These are phyloP conservation scores for Perognathus longimembris DNA, from an alignment of 2,113 vertebrate genomes.

Conservation along the genomic window DNA sequence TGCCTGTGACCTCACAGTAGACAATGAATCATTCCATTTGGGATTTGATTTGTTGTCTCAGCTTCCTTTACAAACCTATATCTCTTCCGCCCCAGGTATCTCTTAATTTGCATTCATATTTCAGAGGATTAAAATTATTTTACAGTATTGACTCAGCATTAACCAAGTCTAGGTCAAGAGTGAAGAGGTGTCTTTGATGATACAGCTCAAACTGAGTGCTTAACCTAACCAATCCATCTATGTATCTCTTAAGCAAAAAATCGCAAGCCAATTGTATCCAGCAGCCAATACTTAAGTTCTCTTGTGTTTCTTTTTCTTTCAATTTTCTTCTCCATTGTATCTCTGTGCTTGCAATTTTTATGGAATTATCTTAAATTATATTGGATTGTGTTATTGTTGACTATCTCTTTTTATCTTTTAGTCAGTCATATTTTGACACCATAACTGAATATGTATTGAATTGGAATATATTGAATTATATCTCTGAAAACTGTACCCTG, in stretches of 20 bases:
- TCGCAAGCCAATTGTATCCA: neutral
- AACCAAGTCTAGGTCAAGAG: neutral
- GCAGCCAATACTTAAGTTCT: neutral
- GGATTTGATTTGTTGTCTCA: neutral
- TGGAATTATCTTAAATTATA: neutral
- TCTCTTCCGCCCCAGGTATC: neutral
- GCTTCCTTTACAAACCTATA: neutral
- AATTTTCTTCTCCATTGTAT: neutral
- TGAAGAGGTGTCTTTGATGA: neutral
- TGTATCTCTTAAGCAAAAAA: neutral
- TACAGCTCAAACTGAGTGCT: neutral
- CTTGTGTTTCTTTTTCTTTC: neutral
- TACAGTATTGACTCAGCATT: neutral
- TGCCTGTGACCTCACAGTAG: neutral
- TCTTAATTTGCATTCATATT: constrained; percentile 2
- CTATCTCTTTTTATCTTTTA: neutral
- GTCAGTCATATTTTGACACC: neutral
- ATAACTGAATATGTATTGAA: neutral
- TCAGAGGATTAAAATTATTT: constrained; percentile 17
- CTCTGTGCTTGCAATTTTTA: neutral
- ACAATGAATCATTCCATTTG: neutral
- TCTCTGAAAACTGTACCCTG: neutral
- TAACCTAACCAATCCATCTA: neutral
- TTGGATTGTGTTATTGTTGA: neutral
- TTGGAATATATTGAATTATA: neutral